phyloP scores from a whole-genome alignment of 2,797 vertebrate genomes.

The Vespertilio murinus region DNA sequence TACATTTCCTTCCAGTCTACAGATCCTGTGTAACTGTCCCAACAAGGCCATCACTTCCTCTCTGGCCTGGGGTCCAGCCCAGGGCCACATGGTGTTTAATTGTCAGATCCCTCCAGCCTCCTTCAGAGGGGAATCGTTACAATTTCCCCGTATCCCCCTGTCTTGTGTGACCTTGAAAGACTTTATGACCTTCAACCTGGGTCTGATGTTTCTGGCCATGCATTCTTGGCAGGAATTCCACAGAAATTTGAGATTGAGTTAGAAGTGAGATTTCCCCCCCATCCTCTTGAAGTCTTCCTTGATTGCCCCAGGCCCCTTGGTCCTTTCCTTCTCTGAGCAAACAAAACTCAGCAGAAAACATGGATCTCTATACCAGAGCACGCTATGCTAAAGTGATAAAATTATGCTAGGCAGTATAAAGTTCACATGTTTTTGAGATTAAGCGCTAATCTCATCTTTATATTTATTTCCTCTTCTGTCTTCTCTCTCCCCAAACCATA shows the following conservation, averaged over 20 bases:
- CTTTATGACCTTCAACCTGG: background rate
- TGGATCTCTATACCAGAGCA: background rate
- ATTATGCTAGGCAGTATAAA: background rate
- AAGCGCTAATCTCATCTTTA: background rate
- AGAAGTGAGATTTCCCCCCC: background rate
- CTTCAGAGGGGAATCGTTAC: background rate
- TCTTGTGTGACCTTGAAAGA: background rate
- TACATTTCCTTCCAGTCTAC: background rate
- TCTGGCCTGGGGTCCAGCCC: background rate
- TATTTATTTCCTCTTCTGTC: background rate
- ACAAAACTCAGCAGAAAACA: background rate
- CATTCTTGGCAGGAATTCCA: background rate
- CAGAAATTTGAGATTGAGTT: background rate
- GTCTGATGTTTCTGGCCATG: background rate
- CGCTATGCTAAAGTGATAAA: background rate
- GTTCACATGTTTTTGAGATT: background rate
- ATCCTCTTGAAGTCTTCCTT: background rate
- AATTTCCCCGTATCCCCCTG: background rate
- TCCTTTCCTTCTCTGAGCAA: background rate
- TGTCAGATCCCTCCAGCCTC: background rate
- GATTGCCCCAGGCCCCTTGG: background rate
- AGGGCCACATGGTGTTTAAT: background rate
- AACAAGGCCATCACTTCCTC: background rate
- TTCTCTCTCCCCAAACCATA: background rate
- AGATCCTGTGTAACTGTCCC: background rate